Evolutionary conservation across 2,113 vertebrate species (phyloP), one percentile per base, ranked within the genome.

Genomic region (Brachyistius frenatus): DNA sequence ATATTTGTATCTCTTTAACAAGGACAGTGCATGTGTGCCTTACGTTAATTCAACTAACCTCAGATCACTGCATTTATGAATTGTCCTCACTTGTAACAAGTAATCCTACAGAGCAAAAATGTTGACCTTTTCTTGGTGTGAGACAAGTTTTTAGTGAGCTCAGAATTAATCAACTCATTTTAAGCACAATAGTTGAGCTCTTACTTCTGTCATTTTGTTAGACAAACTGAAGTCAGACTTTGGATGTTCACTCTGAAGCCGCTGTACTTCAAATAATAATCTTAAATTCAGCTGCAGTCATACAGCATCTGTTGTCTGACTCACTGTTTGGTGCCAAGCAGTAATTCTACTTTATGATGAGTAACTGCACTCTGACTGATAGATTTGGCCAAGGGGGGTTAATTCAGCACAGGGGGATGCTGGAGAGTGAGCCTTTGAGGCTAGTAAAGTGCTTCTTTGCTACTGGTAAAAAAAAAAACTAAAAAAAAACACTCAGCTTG

Each of bases 341-440:
- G 32, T 72, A 60, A 71, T 64, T 87, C n/a, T 64, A 5, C 60
- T 66, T 44, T 23, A 39, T 46, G 47, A 62, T 73, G 60, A 83
- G 30, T 62, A 73, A 64, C 57, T 9, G 8, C 53, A 63, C 63
- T 76, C 44, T 52, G 82, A 64, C 60, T 71, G 63, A 70, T 35
- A 46, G 53, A 58, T 53, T 58, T 39, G 52, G 64, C 53, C 35
- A 47, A 70, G 30, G 50, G 69, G 56, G 53, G 73, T 80, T 72
- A 55, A 64, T 54, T 86, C 49, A 83, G 78, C 46, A 32, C 66
- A 77, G 55, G 65, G 74, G 57, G 83, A 88, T 81, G 85, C 68
- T 76, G 76, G 78, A 81, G 83, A 74, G 78, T 55, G 36, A 65
- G 54, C 35, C 70, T 54, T 71, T 10, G 1, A 33, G 32, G 49